phyloP scores from a whole-genome alignment of 92 coral and sea anemone species.

The Bergia sp. region DNA sequence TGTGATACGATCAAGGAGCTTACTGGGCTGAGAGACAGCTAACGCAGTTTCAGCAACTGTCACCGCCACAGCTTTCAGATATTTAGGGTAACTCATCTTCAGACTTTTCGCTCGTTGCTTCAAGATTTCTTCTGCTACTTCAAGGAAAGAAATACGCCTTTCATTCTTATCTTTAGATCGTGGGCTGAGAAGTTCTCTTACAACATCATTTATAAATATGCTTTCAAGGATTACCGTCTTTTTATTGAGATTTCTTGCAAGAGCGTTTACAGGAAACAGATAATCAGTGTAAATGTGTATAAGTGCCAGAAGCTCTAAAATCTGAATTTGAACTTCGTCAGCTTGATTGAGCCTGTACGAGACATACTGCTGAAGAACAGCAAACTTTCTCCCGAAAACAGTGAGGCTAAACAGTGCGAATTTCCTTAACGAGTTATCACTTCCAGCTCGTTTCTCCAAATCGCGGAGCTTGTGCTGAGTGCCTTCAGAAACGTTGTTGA shows the following conservation, averaged over 20 bases:
- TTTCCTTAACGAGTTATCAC: conserved; percentile 50
- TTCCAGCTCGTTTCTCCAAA: conserved; percentile 43
- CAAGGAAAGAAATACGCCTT: conserved; percentile 77
- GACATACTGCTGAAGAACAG: conserved; percentile 61
- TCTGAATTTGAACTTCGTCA: conserved; percentile 59
- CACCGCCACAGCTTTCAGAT: conserved; percentile 68
- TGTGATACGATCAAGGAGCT: conserved; percentile 75
- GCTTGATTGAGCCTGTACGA: conserved; percentile 61
- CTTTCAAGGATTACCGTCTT: conserved; percentile 62
- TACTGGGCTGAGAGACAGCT: conserved; percentile 57
- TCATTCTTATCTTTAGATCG: conserved; percentile 51
- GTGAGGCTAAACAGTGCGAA: conserved; percentile 77
- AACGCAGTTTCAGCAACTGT: conserved; percentile 71
- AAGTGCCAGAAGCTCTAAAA: conserved; percentile 71
- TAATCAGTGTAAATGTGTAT: conserved; percentile 71
- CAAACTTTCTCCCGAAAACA: conserved; percentile 68
- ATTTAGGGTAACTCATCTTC: conserved; percentile 24
- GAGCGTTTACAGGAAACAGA: conserved; percentile 73
- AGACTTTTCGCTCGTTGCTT: conserved; percentile 50
- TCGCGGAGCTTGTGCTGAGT: conserved; percentile 42
- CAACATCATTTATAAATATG: conserved; percentile 63
- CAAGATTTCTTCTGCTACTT: conserved; percentile 84
- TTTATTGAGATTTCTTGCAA: conserved; percentile 51
- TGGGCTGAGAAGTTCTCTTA: conserved; percentile 77
- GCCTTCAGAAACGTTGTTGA: conserved; percentile 40